These are phyloP conservation scores for Acrobasis consociella DNA, from an alignment of 2,888 invertebrate genomes.

Conservation along the genomic window DNA sequence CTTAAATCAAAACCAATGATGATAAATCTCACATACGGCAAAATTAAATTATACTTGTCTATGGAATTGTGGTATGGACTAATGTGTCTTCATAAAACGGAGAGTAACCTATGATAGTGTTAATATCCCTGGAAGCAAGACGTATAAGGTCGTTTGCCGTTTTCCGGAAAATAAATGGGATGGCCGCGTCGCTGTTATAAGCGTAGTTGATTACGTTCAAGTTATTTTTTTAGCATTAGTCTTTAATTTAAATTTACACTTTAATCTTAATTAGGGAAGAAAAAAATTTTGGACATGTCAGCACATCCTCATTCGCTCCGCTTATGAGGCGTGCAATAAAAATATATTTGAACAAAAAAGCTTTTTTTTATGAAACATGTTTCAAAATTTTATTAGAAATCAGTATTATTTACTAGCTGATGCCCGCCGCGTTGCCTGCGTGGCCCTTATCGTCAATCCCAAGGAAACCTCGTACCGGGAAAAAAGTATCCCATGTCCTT, in stretches of 20 bases:
- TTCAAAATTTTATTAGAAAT: too few relatives aligned
- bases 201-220: constrained; percentile 29
- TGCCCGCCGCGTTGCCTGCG: too few relatives aligned
- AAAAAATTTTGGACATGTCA: too few relatives aligned
- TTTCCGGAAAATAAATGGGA: constrained; percentile 72
- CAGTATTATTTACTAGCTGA: too few relatives aligned
- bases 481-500: too few relatives aligned
- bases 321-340: too few relatives aligned
- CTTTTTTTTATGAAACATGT: too few relatives aligned
- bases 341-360: too few relatives aligned
- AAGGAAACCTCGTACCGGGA: too few relatives aligned
- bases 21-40: constrained; percentile 35
- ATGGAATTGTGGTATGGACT: constrained; percentile 68
- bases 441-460: too few relatives aligned
- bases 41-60: constrained; percentile 49
- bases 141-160: constrained; percentile 80
- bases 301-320: too few relatives aligned
- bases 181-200: constrained; percentile 45
- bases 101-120: constrained; percentile 82
- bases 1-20: not conserved
- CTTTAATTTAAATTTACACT: not conserved
- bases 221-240: not conserved
- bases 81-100: constrained; percentile 80
- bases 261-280: too few relatives aligned
- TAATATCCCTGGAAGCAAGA: constrained; percentile 80